phyloP scores from a whole-genome alignment of 1,140 invertebrate species.

The Holotrichia oblita region DNA sequence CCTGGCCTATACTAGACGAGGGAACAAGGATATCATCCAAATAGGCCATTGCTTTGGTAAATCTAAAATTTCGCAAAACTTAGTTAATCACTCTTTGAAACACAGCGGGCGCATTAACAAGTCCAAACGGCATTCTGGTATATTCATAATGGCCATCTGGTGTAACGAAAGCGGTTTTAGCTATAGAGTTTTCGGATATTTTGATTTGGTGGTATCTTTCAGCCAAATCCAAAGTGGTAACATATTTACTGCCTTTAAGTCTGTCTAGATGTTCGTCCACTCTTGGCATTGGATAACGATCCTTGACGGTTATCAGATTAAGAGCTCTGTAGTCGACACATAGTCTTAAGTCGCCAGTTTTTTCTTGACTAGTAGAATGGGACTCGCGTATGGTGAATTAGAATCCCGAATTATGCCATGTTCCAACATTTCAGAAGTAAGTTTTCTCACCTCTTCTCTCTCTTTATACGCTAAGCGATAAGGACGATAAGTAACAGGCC shows the following conservation, averaged over 20 bases:
- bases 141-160: too few relatives aligned
- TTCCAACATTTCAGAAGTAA: conserved; percentile 46
- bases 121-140: too few relatives aligned
- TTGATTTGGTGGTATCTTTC: too few relatives aligned
- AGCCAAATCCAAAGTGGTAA: background rate
- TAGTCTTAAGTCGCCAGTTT: conserved; percentile 33
- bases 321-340: conserved; percentile 2
- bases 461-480: conserved; percentile 35
- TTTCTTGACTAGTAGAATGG: conserved; percentile 54
- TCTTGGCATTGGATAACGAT: too few relatives aligned
- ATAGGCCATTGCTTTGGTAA: conserved; percentile 45
- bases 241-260: background rate
- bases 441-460: conserved; percentile 25
- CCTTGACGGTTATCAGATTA: too few relatives aligned
- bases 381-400: conserved; percentile 51
- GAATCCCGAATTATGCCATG: conserved; percentile 52
- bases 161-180: too few relatives aligned
- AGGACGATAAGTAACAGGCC: conserved; percentile 40
- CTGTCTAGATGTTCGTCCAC: too few relatives aligned
- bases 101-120: too few relatives aligned
- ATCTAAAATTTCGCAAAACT: too few relatives aligned
- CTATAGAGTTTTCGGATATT: too few relatives aligned
- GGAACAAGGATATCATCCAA: conserved; percentile 49
- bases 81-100: too few relatives aligned
- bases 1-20: too few relatives aligned